Percentiles rank a stretch among this genome's conserved stretches.
phyloP scores from a whole-genome alignment of 2,113 vertebrate species.

The Atrichornis clamosus region DNA sequence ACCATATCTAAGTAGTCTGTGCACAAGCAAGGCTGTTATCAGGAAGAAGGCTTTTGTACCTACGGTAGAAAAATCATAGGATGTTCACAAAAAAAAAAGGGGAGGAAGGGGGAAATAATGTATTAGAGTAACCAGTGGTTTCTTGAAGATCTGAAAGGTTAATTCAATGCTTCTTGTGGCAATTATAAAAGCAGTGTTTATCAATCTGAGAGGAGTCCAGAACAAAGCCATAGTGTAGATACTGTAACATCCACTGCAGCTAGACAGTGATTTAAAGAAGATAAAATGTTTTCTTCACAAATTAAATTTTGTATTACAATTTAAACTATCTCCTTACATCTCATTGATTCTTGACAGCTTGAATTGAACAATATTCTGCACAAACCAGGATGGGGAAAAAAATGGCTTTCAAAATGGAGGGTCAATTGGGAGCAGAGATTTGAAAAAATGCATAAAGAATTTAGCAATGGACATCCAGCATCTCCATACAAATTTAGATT shows the following conservation, averaged over 20 bases:
- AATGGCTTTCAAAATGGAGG: background rate
- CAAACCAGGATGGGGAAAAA: background rate
- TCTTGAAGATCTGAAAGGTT: background rate
- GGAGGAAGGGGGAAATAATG: rapidly evolving
- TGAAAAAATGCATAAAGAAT: background rate
- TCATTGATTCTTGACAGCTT: background rate
- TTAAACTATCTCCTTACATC: background rate
- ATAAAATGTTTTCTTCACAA: background rate
- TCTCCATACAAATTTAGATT: background rate
- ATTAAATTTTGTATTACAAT: background rate
- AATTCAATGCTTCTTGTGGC: background rate
- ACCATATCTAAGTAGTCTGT: background rate
- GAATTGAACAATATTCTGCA: background rate
- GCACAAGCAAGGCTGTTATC: background rate
- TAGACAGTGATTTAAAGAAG: background rate
- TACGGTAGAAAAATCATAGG: background rate
- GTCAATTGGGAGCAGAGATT: background rate
- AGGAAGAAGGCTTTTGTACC: background rate
- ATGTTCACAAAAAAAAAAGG: background rate
- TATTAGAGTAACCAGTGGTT: background rate
- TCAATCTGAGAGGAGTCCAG: background rate
- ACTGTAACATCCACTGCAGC: background rate
- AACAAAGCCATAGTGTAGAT: background rate
- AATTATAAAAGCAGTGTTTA: background rate
- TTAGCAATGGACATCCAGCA: background rate